Evolutionary conservation across 2,888 invertebrate genomes (phyloP), one percentile per base, ranked within the genome.

Genomic region (Nephrotoma guestfalica): DNA sequence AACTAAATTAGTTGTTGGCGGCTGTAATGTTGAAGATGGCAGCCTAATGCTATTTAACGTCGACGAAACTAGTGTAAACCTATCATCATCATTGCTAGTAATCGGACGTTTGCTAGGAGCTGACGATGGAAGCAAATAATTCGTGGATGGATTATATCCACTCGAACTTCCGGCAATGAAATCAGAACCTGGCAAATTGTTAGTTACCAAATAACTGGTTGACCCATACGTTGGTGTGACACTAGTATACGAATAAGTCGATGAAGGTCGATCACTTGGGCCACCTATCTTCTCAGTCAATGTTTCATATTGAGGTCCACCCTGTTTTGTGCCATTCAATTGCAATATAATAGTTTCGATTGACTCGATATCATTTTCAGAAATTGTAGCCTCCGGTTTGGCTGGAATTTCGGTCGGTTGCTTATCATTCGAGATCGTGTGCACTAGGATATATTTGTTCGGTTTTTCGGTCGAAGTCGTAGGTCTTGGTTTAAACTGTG

Each of bases 331-430:
- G 86, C 92, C 92, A 89, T 94, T 95, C 9, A 95, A 89, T 93
- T 95, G 94, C 88, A 94, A 93, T 87, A 95, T 93, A 5, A 95
- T 95, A 86, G 94, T 93, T 18, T 93, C 93, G 86, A 93, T 92
- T 0, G 93, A 93, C 87, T 93, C 92, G 57, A 92, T 93, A 85
- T 91, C 91, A 88, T 88, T 88, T 6, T 87, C 85, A 2, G 86
- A 87, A 40, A 87, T 87, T 40, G 87, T 51, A 57, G 86, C 6
- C 41, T 57, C 42, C 9, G 86, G 86, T 86, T 88, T 88, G 2
- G 86, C 86, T 89, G 6, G 87, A 87, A n/a, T 86, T 87, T 57
- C 87, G 86, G 30, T 86, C 2, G 88, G 88, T 45, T 88, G 89
- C 43, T 93, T 93, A 3, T 90, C 89, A 41, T 90, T 89, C 6